Percentiles rank a stretch among this genome's conserved stretches.
These are phyloP conservation scores for Craseonycteris thonglongyai DNA, from an alignment of 2,113 vertebrate genomes.

Conservation along the genomic window DNA sequence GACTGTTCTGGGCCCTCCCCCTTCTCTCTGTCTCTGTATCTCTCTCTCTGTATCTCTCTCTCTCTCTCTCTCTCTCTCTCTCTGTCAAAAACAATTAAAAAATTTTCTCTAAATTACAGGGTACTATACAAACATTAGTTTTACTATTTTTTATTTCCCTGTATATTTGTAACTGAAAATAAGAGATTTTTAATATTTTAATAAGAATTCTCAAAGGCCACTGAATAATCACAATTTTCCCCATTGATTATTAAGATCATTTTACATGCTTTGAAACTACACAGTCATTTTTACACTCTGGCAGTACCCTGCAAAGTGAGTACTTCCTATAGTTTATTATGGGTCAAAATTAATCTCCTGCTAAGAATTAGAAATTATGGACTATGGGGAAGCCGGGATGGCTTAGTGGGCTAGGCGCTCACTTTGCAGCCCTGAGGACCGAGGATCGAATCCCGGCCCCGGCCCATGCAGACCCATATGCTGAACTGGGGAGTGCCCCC, in stretches of 20 bases:
- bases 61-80: no score
- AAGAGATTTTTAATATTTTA: not conserved
- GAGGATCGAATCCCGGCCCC: no score
- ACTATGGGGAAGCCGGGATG: not conserved
- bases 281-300: not conserved
- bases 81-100: no score
- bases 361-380: not conserved
- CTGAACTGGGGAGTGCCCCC: no score
- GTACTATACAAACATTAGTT: not conserved
- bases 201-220: constrained; percentile 18
- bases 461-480: no score
- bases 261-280: not conserved
- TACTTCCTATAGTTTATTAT: not conserved
- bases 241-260: not conserved
- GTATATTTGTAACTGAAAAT: not conserved
- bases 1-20: no score
- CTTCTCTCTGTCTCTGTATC: no score
- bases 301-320: not conserved
- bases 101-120: not conserved
- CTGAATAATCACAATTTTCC: not conserved
- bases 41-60: no score
- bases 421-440: no score
- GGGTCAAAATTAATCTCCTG: not conserved
- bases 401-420: no score
- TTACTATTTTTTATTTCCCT: not conserved